Evolutionary conservation across 2,888 invertebrate species (phyloP).

Genomic region (Clanis bilineata): DNA sequence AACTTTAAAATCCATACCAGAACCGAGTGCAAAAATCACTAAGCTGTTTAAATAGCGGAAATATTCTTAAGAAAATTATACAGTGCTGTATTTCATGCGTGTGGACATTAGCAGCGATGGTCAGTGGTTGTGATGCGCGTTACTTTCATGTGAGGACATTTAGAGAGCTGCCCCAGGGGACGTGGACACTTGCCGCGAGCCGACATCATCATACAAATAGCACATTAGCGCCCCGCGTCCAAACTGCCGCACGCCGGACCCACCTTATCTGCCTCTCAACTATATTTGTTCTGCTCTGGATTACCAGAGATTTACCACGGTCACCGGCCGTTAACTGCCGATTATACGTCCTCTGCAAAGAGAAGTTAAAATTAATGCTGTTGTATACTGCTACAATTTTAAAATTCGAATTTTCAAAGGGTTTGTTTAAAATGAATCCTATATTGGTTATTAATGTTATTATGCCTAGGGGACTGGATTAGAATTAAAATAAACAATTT

Average conservation of each 20-base stretch:
- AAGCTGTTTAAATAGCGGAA: not conserved
- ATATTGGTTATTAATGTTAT: slow-evolving; percentile 13
- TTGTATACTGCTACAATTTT: slow-evolving; percentile 51
- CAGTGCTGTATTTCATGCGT: not conserved
- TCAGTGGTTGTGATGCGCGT: slow-evolving; percentile 7
- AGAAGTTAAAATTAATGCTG: slow-evolving; percentile 66
- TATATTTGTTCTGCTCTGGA: slow-evolving; percentile 78
- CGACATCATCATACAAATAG: slow-evolving; percentile 80
- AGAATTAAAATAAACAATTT: slow-evolving; percentile 29
- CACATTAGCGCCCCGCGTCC: slow-evolving; percentile 67
- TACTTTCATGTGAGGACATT: slow-evolving; percentile 50
- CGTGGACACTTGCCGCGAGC: slow-evolving; percentile 34
- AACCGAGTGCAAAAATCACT: not conserved
- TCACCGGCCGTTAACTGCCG: slow-evolving; percentile 69
- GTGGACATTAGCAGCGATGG: slow-evolving; percentile 8
- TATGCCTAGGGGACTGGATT: slow-evolving; percentile 19
- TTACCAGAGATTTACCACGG: slow-evolving; percentile 79
- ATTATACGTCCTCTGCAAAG: slow-evolving; percentile 78
- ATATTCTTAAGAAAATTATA: not conserved
- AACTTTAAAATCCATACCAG: not conserved
- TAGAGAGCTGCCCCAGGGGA: slow-evolving; percentile 38
- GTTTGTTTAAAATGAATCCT: slow-evolving; percentile 11
- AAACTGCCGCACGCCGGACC: slow-evolving; percentile 53
- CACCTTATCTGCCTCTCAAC: slow-evolving; percentile 78
- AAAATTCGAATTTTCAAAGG: slow-evolving; percentile 23